Base-by-base conservation (phyloP, 2,888 invertebrate genomes). In the Spodoptera exigua region DNA sequence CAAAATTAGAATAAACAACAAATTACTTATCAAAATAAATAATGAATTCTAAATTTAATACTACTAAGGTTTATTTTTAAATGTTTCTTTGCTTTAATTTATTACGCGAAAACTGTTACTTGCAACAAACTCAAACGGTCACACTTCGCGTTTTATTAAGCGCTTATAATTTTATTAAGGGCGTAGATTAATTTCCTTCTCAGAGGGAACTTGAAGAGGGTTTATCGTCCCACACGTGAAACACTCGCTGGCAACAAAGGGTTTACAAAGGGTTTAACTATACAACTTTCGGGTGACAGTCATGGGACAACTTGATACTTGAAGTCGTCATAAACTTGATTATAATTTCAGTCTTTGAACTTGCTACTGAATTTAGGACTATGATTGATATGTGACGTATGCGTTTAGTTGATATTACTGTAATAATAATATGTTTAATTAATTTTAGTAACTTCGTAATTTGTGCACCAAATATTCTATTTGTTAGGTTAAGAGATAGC, bases 171-270 rank as follows among this genome's bases (percentile, higher is more conserved):
- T 57, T 59, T 61, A 69, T 69, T 54, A 69, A 51, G 58, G 62
- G 61, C 43, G 53, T 37, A 57, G 49, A 61, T 69, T 74, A 75
- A 72, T 65, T 70, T 70, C 70, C 70, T 65, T 58, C 61, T 45
- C 55, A 27, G 51, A 70, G 64, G 69, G 72, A 69, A 75, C 52
- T 72, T 72, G 47, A 47, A 54, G 58, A 55, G 72, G 75, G 72
- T 44, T 71, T 60, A 63, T 67, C 49, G 67, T 67, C 57, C 32
- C 41, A 70, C 56, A 61, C 60, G 59, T 58, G 60, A 43, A 61
- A 68, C 67, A 45, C 41, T 63, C 21, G 54, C 59, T 37, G 34
- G 43, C 56, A 46, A 56, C 61, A 74, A 68, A 74, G 64, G 60
- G 71, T 64, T 73, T 47, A 53, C 64, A 63, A 47, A 65, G 59